phyloP scores from a whole-genome alignment of 2,888 invertebrate species.

The Hydrotaea cyrtoneurina region DNA sequence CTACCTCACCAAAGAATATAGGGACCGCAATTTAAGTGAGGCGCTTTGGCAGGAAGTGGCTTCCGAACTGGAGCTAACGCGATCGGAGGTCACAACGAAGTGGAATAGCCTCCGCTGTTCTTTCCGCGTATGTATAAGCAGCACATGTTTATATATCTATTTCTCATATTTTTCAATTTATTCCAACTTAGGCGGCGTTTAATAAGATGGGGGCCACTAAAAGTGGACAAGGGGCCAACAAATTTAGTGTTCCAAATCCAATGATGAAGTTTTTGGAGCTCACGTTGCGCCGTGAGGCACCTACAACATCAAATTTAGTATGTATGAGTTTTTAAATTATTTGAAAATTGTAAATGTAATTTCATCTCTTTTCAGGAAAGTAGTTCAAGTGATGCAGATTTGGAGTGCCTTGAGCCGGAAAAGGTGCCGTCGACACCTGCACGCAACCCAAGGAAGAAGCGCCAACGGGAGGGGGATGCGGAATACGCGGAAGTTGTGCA shows the following conservation, averaged over 20 bases:
- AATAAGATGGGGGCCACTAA: slow-evolving; percentile 17
- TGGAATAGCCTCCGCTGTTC: too few relatives aligned
- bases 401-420: slow-evolving; percentile 24
- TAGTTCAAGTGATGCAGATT: slow-evolving; percentile 25
- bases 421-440: slow-evolving; percentile 19
- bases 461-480: slow-evolving; percentile 10
- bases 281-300: slow-evolving; percentile 31
- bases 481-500: slow-evolving; percentile 28
- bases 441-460: slow-evolving; percentile 25
- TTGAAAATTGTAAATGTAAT: slow-evolving; percentile 8
- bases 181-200: slow-evolving; percentile 26
- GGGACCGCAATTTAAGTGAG: too few relatives aligned
- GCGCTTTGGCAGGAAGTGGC: too few relatives aligned
- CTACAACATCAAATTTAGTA: slow-evolving; percentile 39
- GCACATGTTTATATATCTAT: too few relatives aligned
- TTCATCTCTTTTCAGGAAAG: slow-evolving; percentile 20
- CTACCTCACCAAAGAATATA: not conserved
- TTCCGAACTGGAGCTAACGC: too few relatives aligned
- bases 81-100: too few relatives aligned
- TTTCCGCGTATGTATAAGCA: too few relatives aligned
- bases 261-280: slow-evolving; percentile 37
- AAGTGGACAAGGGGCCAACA: slow-evolving; percentile 33
- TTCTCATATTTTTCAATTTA: not conserved
- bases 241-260: not conserved
- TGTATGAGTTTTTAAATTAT: not conserved